phyloP scores from a whole-genome alignment of 2,888 invertebrate species.

The Harmothoe impar region DNA sequence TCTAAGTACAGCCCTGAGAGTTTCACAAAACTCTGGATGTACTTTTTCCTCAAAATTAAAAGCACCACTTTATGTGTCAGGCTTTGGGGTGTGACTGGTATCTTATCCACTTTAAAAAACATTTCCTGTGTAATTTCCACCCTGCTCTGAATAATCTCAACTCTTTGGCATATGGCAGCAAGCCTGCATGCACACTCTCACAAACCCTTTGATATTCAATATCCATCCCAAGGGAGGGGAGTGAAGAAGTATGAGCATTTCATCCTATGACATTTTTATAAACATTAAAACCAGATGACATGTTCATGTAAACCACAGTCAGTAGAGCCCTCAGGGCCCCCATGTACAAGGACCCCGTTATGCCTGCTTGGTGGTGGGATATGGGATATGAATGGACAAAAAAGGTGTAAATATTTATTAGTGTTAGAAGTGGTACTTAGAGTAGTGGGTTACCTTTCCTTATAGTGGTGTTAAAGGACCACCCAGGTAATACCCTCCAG shows the following conservation, averaged over 20 bases:
- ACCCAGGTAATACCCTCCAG: constrained; percentile 29
- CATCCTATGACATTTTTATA: background rate
- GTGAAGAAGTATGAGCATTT: background rate
- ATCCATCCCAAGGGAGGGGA: constrained; percentile 1
- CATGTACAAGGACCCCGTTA: background rate
- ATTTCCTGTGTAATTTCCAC: constrained; percentile 12
- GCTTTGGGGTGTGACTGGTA: background rate
- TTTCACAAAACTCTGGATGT: too few species aligned
- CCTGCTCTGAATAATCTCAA: background rate
- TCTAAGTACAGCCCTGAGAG: too few species aligned
- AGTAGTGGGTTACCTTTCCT: background rate
- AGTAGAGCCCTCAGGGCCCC: background rate
- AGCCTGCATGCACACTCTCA: background rate
- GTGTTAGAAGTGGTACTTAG: background rate
- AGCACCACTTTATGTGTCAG: too few species aligned
- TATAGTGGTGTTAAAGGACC: background rate
- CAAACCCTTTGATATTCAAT: constrained; percentile 36
- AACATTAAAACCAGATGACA: constrained; percentile 5
- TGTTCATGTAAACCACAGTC: background rate
- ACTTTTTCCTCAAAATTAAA: too few species aligned
- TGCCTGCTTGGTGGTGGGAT: background rate
- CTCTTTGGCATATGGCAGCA: background rate
- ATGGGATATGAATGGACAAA: constrained; percentile 23
- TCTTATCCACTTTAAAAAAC: background rate
- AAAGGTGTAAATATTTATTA: constrained; percentile 13